These are phyloP conservation scores for Aplochiton taeniatus DNA, from an alignment of 2,797 vertebrate genomes.

Conservation along the genomic window DNA sequence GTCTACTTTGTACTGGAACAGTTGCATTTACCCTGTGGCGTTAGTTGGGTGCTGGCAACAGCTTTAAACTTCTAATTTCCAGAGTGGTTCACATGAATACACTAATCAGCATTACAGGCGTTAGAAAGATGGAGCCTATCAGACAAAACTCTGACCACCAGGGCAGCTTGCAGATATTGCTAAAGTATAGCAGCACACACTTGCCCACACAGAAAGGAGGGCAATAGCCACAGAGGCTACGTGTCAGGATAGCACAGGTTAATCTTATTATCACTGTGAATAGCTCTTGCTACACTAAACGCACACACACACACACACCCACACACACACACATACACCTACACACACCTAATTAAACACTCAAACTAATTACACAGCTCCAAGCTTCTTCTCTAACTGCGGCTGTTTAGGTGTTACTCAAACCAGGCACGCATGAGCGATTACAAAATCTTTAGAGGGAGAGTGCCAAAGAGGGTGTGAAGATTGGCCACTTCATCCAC, in stretches of 20 bases:
- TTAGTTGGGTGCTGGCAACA: no score
- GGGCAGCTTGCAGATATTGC: neutral
- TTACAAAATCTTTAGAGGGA: constrained; percentile 48
- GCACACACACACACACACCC: constrained; percentile 9
- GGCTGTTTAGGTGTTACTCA: constrained; percentile 20
- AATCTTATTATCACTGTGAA: constrained; percentile 55
- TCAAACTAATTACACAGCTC: constrained; percentile 53
- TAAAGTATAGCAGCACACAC: neutral
- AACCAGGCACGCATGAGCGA: constrained; percentile 41
- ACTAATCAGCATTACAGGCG: no score
- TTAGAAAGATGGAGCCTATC: no score
- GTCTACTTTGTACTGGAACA: no score
- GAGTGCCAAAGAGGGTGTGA: constrained; percentile 32
- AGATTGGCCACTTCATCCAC: constrained; percentile 56
- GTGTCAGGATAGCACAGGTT: constrained; percentile 47
- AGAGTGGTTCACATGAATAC: no score
- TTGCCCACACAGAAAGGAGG: constrained; percentile 10
- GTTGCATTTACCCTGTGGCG: no score
- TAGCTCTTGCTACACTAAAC: constrained; percentile 39
- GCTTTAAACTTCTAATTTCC: no score
- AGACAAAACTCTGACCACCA: neutral
- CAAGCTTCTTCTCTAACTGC: constrained; percentile 28
- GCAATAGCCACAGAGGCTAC: constrained; percentile 1
- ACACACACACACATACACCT: constrained; percentile 19
- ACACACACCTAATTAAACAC: constrained; percentile 61